phyloP scores from a whole-genome alignment of 2,113 vertebrate species.

The Heptranchias perlo region DNA sequence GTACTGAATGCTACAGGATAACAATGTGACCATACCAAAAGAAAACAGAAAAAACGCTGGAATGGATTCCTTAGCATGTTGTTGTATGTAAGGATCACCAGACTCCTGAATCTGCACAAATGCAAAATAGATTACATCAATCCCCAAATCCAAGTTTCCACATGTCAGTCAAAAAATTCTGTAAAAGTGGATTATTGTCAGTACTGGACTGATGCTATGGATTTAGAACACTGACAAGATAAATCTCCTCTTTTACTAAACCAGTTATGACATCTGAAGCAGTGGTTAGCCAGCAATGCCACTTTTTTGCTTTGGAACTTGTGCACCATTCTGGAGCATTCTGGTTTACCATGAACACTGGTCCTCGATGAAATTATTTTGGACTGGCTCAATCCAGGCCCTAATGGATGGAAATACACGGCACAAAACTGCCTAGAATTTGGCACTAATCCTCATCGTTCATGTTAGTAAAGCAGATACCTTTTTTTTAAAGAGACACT shows the following conservation, averaged over 20 bases:
- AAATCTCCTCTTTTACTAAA: background rate
- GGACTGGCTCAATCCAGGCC: background rate
- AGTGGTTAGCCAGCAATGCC: background rate
- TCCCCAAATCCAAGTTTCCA: conserved; percentile 32
- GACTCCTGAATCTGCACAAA: conserved; percentile 19
- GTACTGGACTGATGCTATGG: background rate
- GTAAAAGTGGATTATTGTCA: conserved; percentile 15
- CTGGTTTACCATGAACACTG: background rate
- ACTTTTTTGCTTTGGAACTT: background rate
- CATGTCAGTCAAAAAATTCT: conserved; percentile 8
- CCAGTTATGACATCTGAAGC: background rate
- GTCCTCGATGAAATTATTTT: background rate
- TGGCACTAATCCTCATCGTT: background rate
- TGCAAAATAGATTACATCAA: conserved; percentile 21
- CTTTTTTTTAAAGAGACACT: background rate
- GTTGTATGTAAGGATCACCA: background rate
- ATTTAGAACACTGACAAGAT: conserved; percentile 31
- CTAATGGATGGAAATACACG: background rate
- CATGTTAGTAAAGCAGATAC: background rate
- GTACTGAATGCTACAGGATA: background rate
- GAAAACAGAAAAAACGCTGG: background rate
- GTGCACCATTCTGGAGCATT: background rate
- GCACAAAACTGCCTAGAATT: background rate
- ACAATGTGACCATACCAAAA: background rate
- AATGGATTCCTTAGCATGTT: background rate